Evolutionary conservation across 2,888 invertebrate species (phyloP).

Genomic region (Synanthedon formicaeformis): DNA sequence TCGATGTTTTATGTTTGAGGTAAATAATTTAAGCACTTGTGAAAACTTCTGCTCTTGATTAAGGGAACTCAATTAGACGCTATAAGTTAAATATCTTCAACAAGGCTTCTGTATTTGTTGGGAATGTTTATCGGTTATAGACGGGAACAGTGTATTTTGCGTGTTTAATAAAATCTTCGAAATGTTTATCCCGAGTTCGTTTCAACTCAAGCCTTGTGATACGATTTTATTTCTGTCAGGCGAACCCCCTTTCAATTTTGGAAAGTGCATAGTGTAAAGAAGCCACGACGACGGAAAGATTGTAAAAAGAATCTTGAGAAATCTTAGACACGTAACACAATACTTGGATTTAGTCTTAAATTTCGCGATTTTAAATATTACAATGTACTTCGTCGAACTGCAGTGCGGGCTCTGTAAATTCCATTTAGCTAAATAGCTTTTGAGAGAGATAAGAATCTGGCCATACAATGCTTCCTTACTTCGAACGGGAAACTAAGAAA

Average conservation of each 20-base stretch:
- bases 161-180: not conserved
- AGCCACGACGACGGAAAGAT: constrained; percentile 19
- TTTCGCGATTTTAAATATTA: constrained; percentile 68
- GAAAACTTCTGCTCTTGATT: constrained; percentile 64
- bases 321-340: constrained; percentile 57
- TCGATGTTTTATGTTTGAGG: constrained; percentile 63
- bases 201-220: not conserved
- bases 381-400: constrained; percentile 68
- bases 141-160: not conserved
- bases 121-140: constrained; percentile 28
- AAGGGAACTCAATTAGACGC: constrained; percentile 60
- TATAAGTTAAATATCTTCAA: constrained; percentile 53
- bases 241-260: constrained; percentile 36
- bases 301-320: constrained; percentile 38
- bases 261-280: constrained; percentile 47
- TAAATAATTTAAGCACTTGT: constrained; percentile 64
- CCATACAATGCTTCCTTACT: constrained; percentile 65
- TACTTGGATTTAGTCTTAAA: constrained; percentile 55
- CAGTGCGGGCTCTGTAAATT: constrained; percentile 70
- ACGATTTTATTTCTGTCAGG: not conserved
- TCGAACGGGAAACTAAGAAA: constrained; percentile 65
- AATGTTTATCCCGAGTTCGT: not conserved
- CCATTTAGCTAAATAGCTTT: constrained; percentile 71
- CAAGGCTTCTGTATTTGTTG: constrained; percentile 47
- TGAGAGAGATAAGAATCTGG: constrained; percentile 67